Conservation (phyloP, 2,113 vertebrate genomes). For the Vulpes lagopus region DNA sequence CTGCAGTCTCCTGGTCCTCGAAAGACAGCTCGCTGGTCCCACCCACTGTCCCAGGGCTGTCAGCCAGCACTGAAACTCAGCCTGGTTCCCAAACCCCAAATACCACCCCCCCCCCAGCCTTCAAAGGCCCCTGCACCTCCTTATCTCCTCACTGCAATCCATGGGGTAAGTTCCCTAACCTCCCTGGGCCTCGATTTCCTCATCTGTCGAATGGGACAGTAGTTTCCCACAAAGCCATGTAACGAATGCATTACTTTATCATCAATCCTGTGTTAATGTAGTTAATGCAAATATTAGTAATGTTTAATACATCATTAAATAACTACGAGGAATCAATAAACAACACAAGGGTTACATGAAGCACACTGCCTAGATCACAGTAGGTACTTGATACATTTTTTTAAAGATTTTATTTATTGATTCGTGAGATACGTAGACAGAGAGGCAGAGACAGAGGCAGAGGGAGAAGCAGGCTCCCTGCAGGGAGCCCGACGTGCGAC, state of each 20-base stretch:
- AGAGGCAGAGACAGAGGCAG: no score
- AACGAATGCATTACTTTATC: background rate
- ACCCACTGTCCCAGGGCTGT: background rate
- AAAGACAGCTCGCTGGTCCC: background rate
- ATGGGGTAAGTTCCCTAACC: fast-evolving
- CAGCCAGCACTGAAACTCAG: background rate
- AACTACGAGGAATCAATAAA: background rate
- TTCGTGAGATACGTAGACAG: no score
- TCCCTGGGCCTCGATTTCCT: background rate
- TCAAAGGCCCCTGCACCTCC: background rate
- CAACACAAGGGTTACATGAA: background rate
- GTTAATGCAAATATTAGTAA: background rate
- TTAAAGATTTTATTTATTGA: no score
- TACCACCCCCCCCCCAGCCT: background rate
- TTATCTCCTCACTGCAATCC: fast-evolving
- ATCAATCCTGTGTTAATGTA: background rate
- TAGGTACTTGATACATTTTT: fast-evolving
- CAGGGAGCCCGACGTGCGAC: no score
- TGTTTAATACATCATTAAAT: background rate
- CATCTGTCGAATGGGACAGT: background rate
- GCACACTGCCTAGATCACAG: fast-evolving
- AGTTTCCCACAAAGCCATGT: background rate
- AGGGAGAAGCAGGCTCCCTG: no score
- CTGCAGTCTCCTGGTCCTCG: background rate
- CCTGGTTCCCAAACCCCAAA: background rate